Conservation (phyloP, 2,113 vertebrate genomes). For the Spilogale gracilis region DNA sequence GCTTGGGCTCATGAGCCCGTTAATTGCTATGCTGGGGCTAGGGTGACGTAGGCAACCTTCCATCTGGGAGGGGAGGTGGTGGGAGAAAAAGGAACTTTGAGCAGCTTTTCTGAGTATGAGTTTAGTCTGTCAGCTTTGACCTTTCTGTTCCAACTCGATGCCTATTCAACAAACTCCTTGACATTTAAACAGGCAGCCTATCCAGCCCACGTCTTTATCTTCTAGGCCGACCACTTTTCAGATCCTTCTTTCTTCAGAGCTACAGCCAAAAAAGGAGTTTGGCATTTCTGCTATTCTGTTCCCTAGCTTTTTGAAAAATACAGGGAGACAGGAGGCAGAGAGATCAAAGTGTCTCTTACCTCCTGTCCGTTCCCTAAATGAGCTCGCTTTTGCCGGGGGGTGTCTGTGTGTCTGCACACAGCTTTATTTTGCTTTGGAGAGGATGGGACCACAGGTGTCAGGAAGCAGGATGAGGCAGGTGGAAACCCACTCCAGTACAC, state of each 20-base stretch:
- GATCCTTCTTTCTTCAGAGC: slow-evolving; percentile 36
- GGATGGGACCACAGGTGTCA: slow-evolving; percentile 59
- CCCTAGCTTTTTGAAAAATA: neutral
- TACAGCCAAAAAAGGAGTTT: neutral
- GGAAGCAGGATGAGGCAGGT: slow-evolving; percentile 43
- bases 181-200: slow-evolving; percentile 66
- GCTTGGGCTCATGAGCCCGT: neutral
- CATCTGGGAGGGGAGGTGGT: neutral
- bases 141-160: slow-evolving; percentile 56
- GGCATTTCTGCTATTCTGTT: slow-evolving; percentile 20
- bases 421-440: neutral
- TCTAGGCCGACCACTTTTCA: slow-evolving; percentile 33
- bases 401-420: neutral
- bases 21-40: neutral
- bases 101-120: slow-evolving; percentile 39
- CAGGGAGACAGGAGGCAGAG: neutral
- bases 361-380: neutral
- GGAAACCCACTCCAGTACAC: slow-evolving; percentile 60
- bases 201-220: slow-evolving; percentile 40
- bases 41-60: neutral
- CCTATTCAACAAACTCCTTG: slow-evolving; percentile 63
- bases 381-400: neutral
- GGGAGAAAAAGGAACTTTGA: neutral
- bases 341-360: neutral
- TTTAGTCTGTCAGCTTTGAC: slow-evolving; percentile 69